Conservation (phyloP, 2,113 vertebrate species). For the Gallinago jamesoni region DNA sequence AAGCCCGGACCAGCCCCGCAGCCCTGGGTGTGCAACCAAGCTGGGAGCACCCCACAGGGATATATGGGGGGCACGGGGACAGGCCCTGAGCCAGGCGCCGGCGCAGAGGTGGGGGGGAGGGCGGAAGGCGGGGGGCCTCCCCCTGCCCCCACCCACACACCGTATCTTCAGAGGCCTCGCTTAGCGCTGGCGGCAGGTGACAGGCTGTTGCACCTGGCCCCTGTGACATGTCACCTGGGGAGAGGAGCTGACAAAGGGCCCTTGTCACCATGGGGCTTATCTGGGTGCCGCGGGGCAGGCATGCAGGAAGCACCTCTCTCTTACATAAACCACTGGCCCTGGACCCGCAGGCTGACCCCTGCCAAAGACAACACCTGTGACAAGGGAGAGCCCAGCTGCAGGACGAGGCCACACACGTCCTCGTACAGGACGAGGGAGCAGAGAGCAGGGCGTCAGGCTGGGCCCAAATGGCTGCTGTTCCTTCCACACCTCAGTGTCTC, state of each 20-base stretch:
- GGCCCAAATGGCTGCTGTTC: rapidly evolving
- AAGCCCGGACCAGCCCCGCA: rapidly evolving
- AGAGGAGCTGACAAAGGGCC: slow-evolving; percentile 38
- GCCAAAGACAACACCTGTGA: background rate
- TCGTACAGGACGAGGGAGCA: background rate
- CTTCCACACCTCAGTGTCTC: rapidly evolving
- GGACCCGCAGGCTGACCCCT: background rate
- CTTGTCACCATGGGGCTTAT: background rate
- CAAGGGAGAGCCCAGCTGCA: background rate
- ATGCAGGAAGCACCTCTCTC: background rate
- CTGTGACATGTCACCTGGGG: background rate
- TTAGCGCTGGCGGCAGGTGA: background rate
- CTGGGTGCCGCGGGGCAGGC: background rate
- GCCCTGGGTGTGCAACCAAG: background rate
- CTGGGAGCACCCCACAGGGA: rapidly evolving
- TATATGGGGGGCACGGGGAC: background rate
- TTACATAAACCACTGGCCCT: background rate
- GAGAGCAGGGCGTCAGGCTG: no score
- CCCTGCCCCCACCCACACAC: background rate
- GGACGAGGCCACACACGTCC: background rate
- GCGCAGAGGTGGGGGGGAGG: rapidly evolving
- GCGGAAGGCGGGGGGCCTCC: rapidly evolving
- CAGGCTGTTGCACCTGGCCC: background rate
- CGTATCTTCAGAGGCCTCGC: background rate
- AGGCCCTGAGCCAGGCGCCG: rapidly evolving